phyloP scores from a whole-genome alignment of 2,797 vertebrate species.

The Poecilia wingei region DNA sequence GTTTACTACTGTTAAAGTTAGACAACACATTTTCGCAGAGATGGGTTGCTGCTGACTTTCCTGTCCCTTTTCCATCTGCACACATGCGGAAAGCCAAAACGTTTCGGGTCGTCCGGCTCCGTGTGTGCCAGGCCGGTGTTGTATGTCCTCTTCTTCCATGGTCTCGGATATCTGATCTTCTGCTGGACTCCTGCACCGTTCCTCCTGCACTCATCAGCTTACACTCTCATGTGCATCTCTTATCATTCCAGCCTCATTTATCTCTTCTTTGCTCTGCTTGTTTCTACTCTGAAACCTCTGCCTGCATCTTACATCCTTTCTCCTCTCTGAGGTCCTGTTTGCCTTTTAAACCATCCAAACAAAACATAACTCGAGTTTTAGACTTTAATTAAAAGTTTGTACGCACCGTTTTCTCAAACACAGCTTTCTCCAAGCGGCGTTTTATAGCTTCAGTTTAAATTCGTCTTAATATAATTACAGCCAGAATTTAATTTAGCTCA shows the following conservation, averaged over 20 bases:
- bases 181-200: slow-evolving; percentile 38
- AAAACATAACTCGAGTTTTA: slow-evolving; percentile 11
- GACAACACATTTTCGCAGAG: neutral
- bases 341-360: slow-evolving; percentile 2
- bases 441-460: neutral
- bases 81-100: neutral
- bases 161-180: slow-evolving; percentile 78
- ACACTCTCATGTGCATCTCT: slow-evolving; percentile 46
- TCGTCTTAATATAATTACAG: slow-evolving; percentile 7
- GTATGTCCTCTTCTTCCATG: slow-evolving; percentile 73
- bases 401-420: neutral
- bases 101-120: neutral
- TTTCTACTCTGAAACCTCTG: slow-evolving; percentile 2
- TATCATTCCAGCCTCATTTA: slow-evolving; percentile 11
- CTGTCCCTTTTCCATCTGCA: neutral
- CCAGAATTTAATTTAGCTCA: neutral
- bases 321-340: slow-evolving; percentile 8
- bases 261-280: slow-evolving; percentile 4
- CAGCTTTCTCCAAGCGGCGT: neutral
- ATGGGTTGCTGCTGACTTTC: neutral
- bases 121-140: slow-evolving; percentile 51
- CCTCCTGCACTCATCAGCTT: slow-evolving; percentile 60
- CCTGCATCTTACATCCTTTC: neutral
- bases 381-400: slow-evolving; percentile 20
- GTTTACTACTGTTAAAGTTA: neutral